Evolutionary conservation across 2,797 vertebrate species (phyloP), one percentile per base, ranked within the genome.

Genomic region (Takifugu ocellatus): DNA sequence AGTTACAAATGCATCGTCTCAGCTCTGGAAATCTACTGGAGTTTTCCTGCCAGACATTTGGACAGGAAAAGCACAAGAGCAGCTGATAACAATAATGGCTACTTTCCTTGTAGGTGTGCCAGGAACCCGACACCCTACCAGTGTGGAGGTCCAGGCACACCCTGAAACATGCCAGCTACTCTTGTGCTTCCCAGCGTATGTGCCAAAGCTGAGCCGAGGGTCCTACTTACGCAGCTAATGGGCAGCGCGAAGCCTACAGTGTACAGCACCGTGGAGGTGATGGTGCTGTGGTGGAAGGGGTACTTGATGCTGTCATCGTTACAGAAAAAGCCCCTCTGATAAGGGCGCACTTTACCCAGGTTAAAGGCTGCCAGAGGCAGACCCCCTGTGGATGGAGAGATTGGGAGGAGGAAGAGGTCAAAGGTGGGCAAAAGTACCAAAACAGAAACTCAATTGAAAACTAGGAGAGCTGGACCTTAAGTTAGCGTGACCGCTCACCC

Each of bases 271-370:
- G 91, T 92, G 91, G 92, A 90, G 89, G 92, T 90, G 92, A 99
- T 16, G 75, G 97, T 99, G 93, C 96, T 90, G 86, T 76, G 69
- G 91, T 95, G 95, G 94, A 95, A 98, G 62, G 94, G 95, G 85
- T 97, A 98, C 87, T 83, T 91, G 95, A 99, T 96, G 95, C 90
- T 96, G 84, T 93, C 95, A 87, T 99, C 97, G 78, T 89, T 92
- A 98, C 97, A 99, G 94, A 96, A 98, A 98, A 99, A 96, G 91
- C 97, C 96, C 84, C 95, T 94, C 87, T 97, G 92, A 94, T 94
- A 99, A 58, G 96, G 96, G 76, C 92, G 91, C 90, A 98, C 89
- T 92, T 96, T 95, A 93, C 92, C 94, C 92, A 98, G 93, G 92
- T 98, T 98, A 95, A 96, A 93, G 90, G 93, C 93, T 72, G 93